These are phyloP conservation scores for Heliocidaris tuberculata DNA, from an alignment of 35 echinoderm and acorn worm species.

Conservation along the genomic window DNA sequence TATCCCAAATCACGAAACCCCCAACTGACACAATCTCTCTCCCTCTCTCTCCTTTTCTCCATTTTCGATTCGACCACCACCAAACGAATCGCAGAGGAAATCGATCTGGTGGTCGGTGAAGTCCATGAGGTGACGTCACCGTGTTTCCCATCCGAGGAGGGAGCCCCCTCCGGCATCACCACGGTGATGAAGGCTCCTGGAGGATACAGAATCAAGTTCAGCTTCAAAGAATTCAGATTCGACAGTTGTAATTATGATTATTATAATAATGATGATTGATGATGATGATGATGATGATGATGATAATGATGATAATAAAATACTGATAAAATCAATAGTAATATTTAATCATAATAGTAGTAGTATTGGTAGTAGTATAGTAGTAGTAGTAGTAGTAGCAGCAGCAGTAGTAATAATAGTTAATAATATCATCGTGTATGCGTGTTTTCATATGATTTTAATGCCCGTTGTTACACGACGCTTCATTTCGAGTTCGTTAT, in stretches of 20 bases:
- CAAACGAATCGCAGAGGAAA: background rate
- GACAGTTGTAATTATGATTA: background rate
- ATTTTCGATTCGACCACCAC: background rate
- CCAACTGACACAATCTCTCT: background rate
- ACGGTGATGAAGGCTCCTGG: background rate
- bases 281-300: background rate
- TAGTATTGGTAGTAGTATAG: background rate
- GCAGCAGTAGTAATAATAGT: background rate
- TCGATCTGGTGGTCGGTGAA: background rate
- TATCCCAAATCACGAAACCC: too few relatives aligned
- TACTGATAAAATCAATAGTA: background rate
- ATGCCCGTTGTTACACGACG: too few relatives aligned
- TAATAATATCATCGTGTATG: too few relatives aligned
- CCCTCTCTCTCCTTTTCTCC: background rate
- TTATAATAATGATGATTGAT: background rate
- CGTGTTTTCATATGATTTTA: too few relatives aligned
- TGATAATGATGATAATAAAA: background rate
- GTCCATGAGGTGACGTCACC: slow-evolving; percentile 6
- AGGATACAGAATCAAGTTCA: slow-evolving; percentile 31
- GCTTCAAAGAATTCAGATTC: slow-evolving; percentile 24
- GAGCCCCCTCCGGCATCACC: background rate
- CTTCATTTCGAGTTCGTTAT: background rate
- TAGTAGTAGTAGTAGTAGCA: slow-evolving; percentile 8
- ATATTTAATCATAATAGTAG: background rate
- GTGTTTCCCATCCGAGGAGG: slow-evolving; percentile 34